Base-by-base conservation (phyloP, 2,888 invertebrate genomes). In the Thymelicus lineola region DNA sequence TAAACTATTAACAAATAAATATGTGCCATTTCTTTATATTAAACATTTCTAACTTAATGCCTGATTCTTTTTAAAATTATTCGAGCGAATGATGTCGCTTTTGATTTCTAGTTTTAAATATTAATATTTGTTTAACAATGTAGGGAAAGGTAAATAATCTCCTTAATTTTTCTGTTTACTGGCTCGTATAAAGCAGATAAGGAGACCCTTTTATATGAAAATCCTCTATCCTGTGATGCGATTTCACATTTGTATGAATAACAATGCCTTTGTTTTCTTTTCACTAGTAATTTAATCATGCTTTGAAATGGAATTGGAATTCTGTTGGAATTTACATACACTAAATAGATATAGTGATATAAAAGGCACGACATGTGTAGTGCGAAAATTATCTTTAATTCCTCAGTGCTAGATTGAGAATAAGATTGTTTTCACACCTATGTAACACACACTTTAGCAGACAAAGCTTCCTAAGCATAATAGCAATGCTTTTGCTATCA, bases 191-290 rank as follows among this genome's bases (percentile, higher is more conserved):
- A 76, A 77, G 75, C 76, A 71, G 75, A 76, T 77, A 80, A 81
- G 79, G 79, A 76, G 74, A 74, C 75, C 81, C 76, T 82, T 82
- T 83, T 80, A 80, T 79, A 79, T 81, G 79, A 82, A 81, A 82
- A 77, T 81, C 77, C 78, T 82, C 83, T 82, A 82, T 82, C 78
- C 78, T 75, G 79, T 78, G 79, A 80, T 79, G 81, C 76, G 78
- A 82, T 82, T 84, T 78, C 81, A 82, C 79, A 82, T 84, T 82
- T 82, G 79, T 81, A 75, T 79, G 78, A 80, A 77, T 79, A 82
- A 82, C 82, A 81, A 83, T 79, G 77, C 75, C 79, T 75, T 82
- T 86, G 86, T 83, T 85, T 86, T 83, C 78, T 78, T 85, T 82
- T 81, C 76, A 79, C 78, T 79, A 77, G 77, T 83, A 80, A 84